Evolutionary conservation across 2,888 invertebrate species (phyloP).

Genomic region (Heteromurus nitidus): DNA sequence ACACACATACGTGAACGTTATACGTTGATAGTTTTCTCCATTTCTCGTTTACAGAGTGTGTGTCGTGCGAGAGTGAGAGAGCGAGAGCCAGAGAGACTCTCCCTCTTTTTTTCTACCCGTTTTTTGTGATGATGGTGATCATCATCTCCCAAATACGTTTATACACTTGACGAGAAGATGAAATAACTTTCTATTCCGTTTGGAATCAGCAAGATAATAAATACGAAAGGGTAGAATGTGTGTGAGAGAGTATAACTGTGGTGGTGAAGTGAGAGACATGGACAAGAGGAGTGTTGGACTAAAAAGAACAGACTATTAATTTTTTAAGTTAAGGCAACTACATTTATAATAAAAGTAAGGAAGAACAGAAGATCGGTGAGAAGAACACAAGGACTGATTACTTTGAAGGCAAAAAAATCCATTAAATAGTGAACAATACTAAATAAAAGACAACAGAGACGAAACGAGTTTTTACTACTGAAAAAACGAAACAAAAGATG

Average conservation of each 20-base stretch:
- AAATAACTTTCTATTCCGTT: constrained; percentile 30
- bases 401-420: neutral
- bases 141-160: constrained; percentile 47
- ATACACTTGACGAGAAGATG: constrained; percentile 28
- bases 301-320: constrained; percentile 21
- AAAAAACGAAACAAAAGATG: neutral
- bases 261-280: constrained; percentile 22
- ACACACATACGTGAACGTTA: too few relatives aligned
- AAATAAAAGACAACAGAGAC: constrained; percentile 10
- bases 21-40: constrained; percentile 38
- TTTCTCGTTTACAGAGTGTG: constrained; percentile 34
- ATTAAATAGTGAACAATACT: neutral
- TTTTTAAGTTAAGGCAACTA: constrained; percentile 1
- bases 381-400: neutral
- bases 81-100: constrained; percentile 52
- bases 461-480: neutral
- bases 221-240: too few relatives aligned
- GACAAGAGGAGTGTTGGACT: constrained; percentile 22
- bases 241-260: constrained; percentile 42
- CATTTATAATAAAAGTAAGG: neutral
- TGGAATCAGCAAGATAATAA: constrained; percentile 36
- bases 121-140: constrained; percentile 40
- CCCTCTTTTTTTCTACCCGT: constrained; percentile 46
- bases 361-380: neutral
- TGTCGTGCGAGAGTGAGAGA: constrained; percentile 47